Base-by-base conservation (phyloP, 2,113 vertebrate genomes). In the Mustela lutreola region DNA sequence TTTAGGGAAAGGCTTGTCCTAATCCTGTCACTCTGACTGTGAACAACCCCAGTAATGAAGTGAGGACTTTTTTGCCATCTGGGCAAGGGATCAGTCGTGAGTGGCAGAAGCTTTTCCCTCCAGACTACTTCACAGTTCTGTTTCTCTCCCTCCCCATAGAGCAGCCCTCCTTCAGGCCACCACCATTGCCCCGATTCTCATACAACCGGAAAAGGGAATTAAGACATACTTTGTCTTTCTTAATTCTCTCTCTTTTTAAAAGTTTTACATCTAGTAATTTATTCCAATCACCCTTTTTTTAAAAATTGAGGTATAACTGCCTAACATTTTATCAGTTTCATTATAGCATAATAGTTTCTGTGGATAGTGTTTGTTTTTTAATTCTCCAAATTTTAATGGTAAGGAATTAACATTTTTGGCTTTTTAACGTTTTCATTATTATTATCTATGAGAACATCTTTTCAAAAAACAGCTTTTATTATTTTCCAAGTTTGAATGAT, bases 401-500 rank as follows among this genome's bases (percentile, higher is more conserved):
- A 48, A 42, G 70, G 39, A 76, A 53, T 48, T 71, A n/a, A 56
- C 16, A 83, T 26, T 56, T 70, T 42, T 11, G n/a, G 5, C 4
- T 65, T 70, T 88, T 92, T 53, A 62, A 56, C 3, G 6, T 42
- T 31, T 78, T 87, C 80, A 45, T 36, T 90, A 45, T 36, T 93
- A 53, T 22, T 26, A 36, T 16, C 71, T 84, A 89, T 65, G 2
- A 58, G 6, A 91, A 11, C 15, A 84, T 28, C 50, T 75, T 75
- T 84, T 82, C 39, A 76, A 75, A 90, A 45, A 60, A 60, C 2
- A 63, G 7, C 7, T 53, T 28, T 65, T 79, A 14, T 76, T 88
- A 70, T 73, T 95, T 95, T 80, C 21, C 18, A 73, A 89, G 86
- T 88, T 79, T 83, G 16, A 92, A 70, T 85, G 11, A 93, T 89